These are phyloP conservation scores for Scalopus aquaticus DNA, from an alignment of 2,113 vertebrate species.

Conservation along the genomic window DNA sequence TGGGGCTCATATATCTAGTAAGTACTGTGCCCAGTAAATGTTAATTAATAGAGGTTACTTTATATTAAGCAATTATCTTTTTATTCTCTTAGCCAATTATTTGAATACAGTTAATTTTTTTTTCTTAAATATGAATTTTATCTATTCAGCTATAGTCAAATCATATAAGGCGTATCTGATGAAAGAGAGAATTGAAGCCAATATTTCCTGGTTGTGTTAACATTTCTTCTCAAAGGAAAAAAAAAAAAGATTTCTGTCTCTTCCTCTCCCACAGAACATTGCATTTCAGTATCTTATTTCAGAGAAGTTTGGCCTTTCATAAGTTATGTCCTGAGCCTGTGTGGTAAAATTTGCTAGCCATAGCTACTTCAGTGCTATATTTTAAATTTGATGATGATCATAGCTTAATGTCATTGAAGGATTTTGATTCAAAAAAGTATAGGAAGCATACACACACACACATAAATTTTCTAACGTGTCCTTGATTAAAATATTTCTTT, in stretches of 20 bases:
- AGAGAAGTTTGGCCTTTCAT: constrained; percentile 28
- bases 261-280: neutral
- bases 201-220: neutral
- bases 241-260: neutral
- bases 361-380: neutral
- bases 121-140: constrained; percentile 30
- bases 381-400: constrained; percentile 24
- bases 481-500: constrained; percentile 34
- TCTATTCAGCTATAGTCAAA: neutral
- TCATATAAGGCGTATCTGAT: neutral
- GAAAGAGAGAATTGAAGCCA: neutral
- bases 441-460: neutral
- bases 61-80: constrained; percentile 1
- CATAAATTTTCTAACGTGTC: constrained; percentile 33
- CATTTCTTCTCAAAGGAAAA: neutral
- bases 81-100: constrained; percentile 21
- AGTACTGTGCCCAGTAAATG: neutral
- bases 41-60: constrained; percentile 17
- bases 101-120: neutral
- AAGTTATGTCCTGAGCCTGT: neutral
- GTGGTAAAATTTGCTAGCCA: constrained; percentile 33
- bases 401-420: constrained; percentile 12
- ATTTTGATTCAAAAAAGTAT: constrained; percentile 48
- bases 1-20: neutral
- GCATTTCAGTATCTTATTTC: constrained; percentile 17